phyloP scores from a whole-genome alignment of 1,140 invertebrate species.

The Drosophila pseudoananassae region DNA sequence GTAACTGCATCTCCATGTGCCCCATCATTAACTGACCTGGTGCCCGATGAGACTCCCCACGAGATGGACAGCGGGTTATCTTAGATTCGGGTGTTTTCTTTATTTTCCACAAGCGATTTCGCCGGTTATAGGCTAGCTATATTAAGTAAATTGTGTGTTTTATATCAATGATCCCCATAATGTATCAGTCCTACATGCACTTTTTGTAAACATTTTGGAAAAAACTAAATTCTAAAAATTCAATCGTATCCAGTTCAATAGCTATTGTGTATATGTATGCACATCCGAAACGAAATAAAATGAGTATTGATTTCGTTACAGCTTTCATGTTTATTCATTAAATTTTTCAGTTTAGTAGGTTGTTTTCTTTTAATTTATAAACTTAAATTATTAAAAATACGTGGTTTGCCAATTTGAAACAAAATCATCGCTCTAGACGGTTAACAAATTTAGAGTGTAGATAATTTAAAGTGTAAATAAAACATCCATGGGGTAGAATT shows the following conservation, averaged over 20 bases:
- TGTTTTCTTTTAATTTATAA: slow-evolving; percentile 61
- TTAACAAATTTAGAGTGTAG: slow-evolving; percentile 12
- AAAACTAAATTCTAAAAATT: background rate
- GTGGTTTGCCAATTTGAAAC: slow-evolving; percentile 51
- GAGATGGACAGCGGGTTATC: no score
- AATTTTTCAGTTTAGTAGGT: slow-evolving; percentile 66
- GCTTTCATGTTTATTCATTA: slow-evolving; percentile 77
- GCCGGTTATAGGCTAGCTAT: no score
- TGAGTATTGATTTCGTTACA: slow-evolving; percentile 59
- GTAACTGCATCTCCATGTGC: no score
- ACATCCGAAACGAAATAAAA: background rate
- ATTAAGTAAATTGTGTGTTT: no score
- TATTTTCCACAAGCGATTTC: no score
- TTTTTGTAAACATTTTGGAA: background rate
- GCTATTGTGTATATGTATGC: background rate
- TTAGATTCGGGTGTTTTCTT: no score
- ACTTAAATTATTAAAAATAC: slow-evolving; percentile 66
- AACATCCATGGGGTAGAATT: slow-evolving; percentile 26
- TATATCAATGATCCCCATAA: no score
- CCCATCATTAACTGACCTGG: no score
- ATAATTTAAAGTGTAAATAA: slow-evolving; percentile 3
- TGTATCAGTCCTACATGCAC: no score
- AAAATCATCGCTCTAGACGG: slow-evolving; percentile 24
- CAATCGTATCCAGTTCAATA: no score
- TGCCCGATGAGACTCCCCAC: no score